Evolutionary conservation across 2,113 vertebrate species (phyloP), one percentile per base, ranked within the genome.

Genomic region (Hirundichthys speculiger): DNA sequence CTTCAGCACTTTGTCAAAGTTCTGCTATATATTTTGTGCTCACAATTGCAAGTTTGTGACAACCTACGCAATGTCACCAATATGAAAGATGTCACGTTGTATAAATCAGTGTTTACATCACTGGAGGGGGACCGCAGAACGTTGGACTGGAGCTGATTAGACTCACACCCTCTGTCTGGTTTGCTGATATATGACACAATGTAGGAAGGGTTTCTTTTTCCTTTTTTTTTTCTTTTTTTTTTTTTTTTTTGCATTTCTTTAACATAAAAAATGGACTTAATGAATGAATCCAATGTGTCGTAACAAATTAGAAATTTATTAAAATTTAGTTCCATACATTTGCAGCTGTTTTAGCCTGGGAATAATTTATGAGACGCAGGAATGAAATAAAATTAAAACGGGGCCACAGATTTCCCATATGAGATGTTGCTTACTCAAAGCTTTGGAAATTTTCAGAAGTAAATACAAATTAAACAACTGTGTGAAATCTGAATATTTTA

Each of bases 31-130:
- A 12, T 27, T 55, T 40, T 62, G n/a, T 55, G 64, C 43, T 64
- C 51, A 39, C 61, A 64, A 67, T 25, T 58, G 30, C 30, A 63
- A 57, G 30, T 57, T 80, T 58, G 50, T 60, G 58, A 82, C 73
- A 52, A 58, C 58, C 40, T 46, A 54, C 55, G 58, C 62, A 45
- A 64, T 41, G 56, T 68, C 62, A 71, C 47, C 1, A 19, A 52
- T 24, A 64, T 3, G 10, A 73, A 63, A 76, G 40, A 56, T 64
- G 75, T 59, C 16, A 24, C 39, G 20, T 21, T 39, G 48, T 45
- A 53, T 69, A 68, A 85, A 76, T 71, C 71, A 64, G 13, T 24
- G 47, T 65, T 74, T 76, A 65, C 3, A 52, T 79, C 74, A 52
- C 21, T 6, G 20, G 16, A 22, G 18, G 51, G 57, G 48, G 54